A percentile compares a stretch with the other conserved stretches of the same genome.
phyloP scores from a whole-genome alignment of 2,797 vertebrate genomes.

The Morus bassanus region DNA sequence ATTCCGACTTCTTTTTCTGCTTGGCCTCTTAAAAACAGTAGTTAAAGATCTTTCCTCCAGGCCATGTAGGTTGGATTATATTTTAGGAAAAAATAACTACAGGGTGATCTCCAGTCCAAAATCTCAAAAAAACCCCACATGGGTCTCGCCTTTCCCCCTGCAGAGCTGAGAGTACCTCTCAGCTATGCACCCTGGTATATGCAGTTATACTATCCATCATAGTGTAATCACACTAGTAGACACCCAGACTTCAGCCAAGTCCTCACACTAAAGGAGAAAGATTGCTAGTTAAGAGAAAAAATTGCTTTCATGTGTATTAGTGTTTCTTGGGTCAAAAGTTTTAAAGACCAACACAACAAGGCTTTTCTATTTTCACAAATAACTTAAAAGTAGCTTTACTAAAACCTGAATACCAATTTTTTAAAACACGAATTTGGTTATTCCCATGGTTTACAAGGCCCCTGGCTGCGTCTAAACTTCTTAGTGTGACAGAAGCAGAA shows the following conservation, averaged over 20 bases:
- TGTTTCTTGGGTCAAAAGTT: neutral
- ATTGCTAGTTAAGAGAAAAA: neutral
- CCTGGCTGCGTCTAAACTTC: neutral
- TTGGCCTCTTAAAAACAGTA: neutral
- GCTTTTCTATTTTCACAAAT: neutral
- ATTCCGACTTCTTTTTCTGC: neutral
- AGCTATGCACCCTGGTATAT: neutral
- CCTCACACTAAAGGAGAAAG: neutral
- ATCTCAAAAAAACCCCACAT: neutral
- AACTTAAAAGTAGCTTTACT: neutral
- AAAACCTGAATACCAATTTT: neutral
- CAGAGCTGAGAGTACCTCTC: neutral
- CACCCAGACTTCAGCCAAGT: neutral
- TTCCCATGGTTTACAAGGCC: neutral
- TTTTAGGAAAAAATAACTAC: neutral
- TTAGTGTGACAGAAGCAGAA: neutral
- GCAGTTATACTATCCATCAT: neutral
- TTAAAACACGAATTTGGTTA: neutral
- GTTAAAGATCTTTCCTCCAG: neutral
- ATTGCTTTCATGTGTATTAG: neutral
- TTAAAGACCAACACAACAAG: neutral
- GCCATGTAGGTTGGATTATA: neutral
- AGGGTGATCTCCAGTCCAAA: neutral
- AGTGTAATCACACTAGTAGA: neutral
- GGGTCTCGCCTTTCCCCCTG: neutral